These are phyloP conservation scores for Capitella teleta DNA, from an alignment of 1,140 invertebrate genomes.

Conservation along the genomic window DNA sequence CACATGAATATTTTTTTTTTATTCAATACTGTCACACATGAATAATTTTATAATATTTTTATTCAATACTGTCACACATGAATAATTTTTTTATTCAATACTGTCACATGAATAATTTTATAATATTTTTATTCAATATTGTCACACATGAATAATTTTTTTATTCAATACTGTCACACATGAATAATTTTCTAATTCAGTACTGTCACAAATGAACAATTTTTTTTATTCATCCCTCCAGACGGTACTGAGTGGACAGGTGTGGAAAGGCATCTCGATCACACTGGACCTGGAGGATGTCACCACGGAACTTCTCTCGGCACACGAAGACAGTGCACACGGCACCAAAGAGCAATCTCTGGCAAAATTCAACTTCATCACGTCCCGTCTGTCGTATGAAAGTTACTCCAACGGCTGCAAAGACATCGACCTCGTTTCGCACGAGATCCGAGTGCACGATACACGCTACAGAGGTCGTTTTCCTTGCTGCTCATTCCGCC, in stretches of 20 bases:
- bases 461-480: constrained; percentile 51
- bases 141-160: too few relatives aligned
- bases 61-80: too few relatives aligned
- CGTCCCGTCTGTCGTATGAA: constrained; percentile 72
- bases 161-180: too few relatives aligned
- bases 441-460: constrained; percentile 79
- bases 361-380: constrained; percentile 83
- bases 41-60: too few relatives aligned
- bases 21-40: too few relatives aligned
- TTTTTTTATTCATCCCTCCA: constrained; percentile 13
- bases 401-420: constrained; percentile 74
- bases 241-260: constrained; percentile 32
- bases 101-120: too few relatives aligned
- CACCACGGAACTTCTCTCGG: constrained; percentile 54
- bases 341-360: constrained; percentile 50
- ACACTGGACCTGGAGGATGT: constrained; percentile 80
- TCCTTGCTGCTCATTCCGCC: neutral
- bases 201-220: neutral
- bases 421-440: constrained; percentile 84
- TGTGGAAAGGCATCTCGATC: constrained; percentile 66
- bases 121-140: too few relatives aligned
- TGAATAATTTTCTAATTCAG: too few relatives aligned
- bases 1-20: too few relatives aligned
- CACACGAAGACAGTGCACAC: constrained; percentile 16
- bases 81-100: too few relatives aligned